Conservation (phyloP, 2,113 vertebrate species). For the Saimiri boliviensis region DNA sequence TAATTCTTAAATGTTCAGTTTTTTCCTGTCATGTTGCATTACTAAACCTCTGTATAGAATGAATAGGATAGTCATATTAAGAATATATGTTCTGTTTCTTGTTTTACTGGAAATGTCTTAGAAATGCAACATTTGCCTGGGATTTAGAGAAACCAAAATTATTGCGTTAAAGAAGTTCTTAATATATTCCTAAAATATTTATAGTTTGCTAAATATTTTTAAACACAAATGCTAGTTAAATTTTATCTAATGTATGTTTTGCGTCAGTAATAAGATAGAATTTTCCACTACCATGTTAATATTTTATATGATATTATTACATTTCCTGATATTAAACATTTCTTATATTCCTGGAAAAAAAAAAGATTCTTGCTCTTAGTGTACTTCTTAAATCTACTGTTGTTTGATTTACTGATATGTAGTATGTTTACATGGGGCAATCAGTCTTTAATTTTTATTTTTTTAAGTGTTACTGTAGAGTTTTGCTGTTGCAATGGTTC, state of each 20-base stretch:
- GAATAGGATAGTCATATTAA: neutral
- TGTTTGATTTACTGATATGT: neutral
- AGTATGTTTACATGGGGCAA: neutral
- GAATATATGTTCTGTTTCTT: constrained; percentile 38
- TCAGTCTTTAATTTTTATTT: constrained; percentile 21
- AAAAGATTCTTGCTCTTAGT: neutral
- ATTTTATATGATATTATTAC: neutral
- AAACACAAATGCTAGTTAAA: constrained; percentile 22
- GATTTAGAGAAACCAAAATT: constrained; percentile 9
- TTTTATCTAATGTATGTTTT: constrained; percentile 46
- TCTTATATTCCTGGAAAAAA: constrained; percentile 35
- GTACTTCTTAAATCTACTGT: neutral
- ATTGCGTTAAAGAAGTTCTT: neutral
- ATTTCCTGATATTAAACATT: constrained; percentile 10
- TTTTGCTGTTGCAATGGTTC: neutral
- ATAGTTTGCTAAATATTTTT: constrained; percentile 16
- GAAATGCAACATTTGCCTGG: neutral
- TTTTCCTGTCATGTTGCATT: constrained; percentile 58
- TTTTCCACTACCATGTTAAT: neutral
- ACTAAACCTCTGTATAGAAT: neutral
- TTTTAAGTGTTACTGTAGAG: neutral
- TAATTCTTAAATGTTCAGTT: constrained; percentile 19
- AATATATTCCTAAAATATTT: neutral
- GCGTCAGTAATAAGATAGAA: neutral
- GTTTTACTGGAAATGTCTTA: constrained; percentile 3